Evolutionary conservation across 2,888 invertebrate species (phyloP), one percentile per base, ranked within the genome.

Genomic region (Pasiphila rectangulata): DNA sequence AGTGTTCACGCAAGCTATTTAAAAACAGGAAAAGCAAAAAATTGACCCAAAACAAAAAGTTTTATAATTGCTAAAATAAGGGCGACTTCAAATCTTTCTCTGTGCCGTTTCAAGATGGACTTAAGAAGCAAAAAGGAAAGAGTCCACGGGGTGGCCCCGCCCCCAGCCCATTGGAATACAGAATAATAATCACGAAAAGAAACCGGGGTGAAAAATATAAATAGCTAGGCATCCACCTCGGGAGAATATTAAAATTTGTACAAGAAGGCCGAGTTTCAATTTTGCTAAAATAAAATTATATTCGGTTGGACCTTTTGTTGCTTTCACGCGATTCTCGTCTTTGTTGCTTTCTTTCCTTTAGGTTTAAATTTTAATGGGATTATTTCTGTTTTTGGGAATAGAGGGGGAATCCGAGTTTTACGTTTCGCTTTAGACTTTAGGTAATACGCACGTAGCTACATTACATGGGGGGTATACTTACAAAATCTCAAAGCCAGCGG

Each of bases 91-190:
- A 47, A 48, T 35, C 27, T 57, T 51, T 36, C 69, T 10, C 61
- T 63, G 67, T 70, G 52, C 82, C 62, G 73, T 81, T 80, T 85
- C 87, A 85, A 87, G 88, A 88, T 88, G 88, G 88, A 88, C 88
- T 88, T 88, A 87, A 87, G 88, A 87, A 88, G 87, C 88, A 87
- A 88, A 88, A 88, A 88, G 87, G 88, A 87, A 87, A 88, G 86
- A 87, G 88, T 87, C 77, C 76, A 57, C 64, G 76, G 85, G 84
- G 80, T 64, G 77, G 65, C 59, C 55, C 73, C 68, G 62, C 64
- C 61, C 63, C 69, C 71, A 62, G 69, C 82, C 83, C 81, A 81
- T 83, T 75, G 82, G 82, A 86, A 87, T 79, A 85, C 88, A 87
- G 88, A 87, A 87, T 87, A 88, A 88, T 87, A 86, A 87, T 87